phyloP scores from a whole-genome alignment of 1,140 invertebrate genomes.

The Drosophila mojavensis region DNA sequence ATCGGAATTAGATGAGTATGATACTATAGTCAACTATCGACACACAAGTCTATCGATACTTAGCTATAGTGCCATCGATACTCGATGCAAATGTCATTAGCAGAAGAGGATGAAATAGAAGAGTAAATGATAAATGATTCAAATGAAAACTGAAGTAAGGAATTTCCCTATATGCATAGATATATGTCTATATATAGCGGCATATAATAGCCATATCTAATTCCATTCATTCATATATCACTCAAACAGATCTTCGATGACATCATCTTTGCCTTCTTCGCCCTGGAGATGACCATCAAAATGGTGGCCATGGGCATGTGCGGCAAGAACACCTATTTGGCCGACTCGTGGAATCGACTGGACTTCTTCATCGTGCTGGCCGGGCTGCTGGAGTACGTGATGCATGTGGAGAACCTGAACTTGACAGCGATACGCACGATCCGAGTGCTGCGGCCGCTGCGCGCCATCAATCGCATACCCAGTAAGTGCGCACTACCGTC shows the following conservation, averaged over 20 bases:
- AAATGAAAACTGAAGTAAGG: no score
- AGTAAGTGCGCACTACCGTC: conserved; percentile 89
- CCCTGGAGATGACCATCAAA: conserved; percentile 98
- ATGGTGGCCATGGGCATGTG: conserved; percentile 99
- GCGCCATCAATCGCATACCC: conserved; percentile 99
- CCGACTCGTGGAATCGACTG: conserved; percentile 98
- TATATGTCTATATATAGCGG: neutral
- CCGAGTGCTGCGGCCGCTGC: conserved; percentile 96
- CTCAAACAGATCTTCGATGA: conserved; percentile 95
- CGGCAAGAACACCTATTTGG: conserved; percentile 97
- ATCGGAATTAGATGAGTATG: no score
- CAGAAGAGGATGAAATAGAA: no score
- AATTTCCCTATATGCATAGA: neutral
- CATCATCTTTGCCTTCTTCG: conserved; percentile 99
- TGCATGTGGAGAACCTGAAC: conserved; percentile 99
- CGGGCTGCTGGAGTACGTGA: conserved; percentile 96
- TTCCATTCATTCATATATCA: no score
- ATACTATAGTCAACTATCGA: no score
- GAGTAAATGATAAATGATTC: no score
- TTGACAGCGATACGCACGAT: conserved; percentile 99
- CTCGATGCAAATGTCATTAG: no score
- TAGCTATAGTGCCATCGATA: no score
- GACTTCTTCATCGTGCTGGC: conserved; percentile 99
- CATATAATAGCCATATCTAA: no score
- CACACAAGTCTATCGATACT: no score